These are phyloP conservation scores for Dynastes grantii DNA, from an alignment of 2,888 invertebrate species.

Conservation along the genomic window DNA sequence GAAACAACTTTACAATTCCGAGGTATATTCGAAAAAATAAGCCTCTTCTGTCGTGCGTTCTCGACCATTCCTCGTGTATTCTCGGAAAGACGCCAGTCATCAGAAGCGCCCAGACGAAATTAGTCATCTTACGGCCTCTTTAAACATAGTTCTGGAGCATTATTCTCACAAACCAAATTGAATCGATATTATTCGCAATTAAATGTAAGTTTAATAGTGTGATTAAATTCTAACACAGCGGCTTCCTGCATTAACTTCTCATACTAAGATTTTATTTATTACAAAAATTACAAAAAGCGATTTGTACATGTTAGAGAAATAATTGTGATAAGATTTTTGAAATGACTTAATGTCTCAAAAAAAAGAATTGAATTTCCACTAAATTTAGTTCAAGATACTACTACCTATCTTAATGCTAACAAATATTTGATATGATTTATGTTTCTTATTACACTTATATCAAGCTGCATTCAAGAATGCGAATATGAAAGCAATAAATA, in stretches of 20 bases:
- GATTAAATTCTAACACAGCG: slow-evolving; percentile 23
- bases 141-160: slow-evolving; percentile 62
- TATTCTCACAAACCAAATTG: slow-evolving; percentile 50
- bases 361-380: too few relatives aligned
- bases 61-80: slow-evolving; percentile 44
- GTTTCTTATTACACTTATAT: too few relatives aligned
- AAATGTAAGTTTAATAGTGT: slow-evolving; percentile 54
- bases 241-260: slow-evolving; percentile 8
- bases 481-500: slow-evolving; percentile 30
- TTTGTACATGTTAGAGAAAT: too few relatives aligned
- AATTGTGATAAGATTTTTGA: too few relatives aligned
- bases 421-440: too few relatives aligned
- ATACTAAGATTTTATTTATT: background rate
- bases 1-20: background rate
- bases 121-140: slow-evolving; percentile 67
- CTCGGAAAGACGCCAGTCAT: slow-evolving; percentile 62
- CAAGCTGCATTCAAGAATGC: too few relatives aligned
- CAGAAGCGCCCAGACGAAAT: slow-evolving; percentile 63
- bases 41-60: slow-evolving; percentile 25
- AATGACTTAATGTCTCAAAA: too few relatives aligned
- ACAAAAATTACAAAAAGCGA: background rate
- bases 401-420: too few relatives aligned
- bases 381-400: too few relatives aligned
- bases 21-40: slow-evolving; percentile 32
- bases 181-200: slow-evolving; percentile 46